Percentiles rank a stretch among this genome's conserved stretches.
Evolutionary conservation across 2,888 invertebrate genomes (phyloP).

Genomic region (Oxytorus armatus): DNA sequence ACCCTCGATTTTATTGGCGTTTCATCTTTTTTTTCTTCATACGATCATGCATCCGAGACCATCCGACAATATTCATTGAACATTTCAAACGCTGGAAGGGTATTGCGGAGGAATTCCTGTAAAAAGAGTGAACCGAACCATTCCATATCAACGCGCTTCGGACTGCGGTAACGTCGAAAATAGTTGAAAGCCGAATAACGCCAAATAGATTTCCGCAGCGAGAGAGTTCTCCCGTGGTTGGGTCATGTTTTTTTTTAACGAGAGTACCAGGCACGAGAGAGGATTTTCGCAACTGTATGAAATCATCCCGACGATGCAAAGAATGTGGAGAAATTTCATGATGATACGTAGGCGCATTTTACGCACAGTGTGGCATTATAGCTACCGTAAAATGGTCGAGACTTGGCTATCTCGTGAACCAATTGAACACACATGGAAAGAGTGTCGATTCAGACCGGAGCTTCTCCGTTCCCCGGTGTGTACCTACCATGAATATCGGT

Average conservation of each 20-base stretch:
- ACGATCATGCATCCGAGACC: no score
- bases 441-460: conserved; percentile 2
- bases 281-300: conserved; percentile 33
- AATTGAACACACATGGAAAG: conserved; percentile 36
- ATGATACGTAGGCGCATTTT: conserved; percentile 44
- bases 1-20: no score
- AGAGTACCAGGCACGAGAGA: conserved; percentile 20
- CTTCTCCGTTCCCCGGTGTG: conserved; percentile 25
- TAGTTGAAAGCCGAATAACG: no score
- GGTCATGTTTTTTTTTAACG: conserved; percentile 34
- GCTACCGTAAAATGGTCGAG: conserved; percentile 24
- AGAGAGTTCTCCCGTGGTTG: background rate
- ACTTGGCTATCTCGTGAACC: background rate
- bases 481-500: conserved; percentile 70
- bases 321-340: conserved; percentile 51
- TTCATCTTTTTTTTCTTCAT: no score
- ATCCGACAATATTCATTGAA: no score
- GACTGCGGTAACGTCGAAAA: no score
- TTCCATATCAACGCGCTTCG: no score
- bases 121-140: no score
- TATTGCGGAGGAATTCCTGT: no score
- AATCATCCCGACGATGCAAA: conserved; percentile 18
- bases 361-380: conserved; percentile 11
- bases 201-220: conserved; percentile 13
- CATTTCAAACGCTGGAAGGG: no score